Conservation (phyloP, 2,797 vertebrate genomes). For the Acestrorhynchus altus region DNA sequence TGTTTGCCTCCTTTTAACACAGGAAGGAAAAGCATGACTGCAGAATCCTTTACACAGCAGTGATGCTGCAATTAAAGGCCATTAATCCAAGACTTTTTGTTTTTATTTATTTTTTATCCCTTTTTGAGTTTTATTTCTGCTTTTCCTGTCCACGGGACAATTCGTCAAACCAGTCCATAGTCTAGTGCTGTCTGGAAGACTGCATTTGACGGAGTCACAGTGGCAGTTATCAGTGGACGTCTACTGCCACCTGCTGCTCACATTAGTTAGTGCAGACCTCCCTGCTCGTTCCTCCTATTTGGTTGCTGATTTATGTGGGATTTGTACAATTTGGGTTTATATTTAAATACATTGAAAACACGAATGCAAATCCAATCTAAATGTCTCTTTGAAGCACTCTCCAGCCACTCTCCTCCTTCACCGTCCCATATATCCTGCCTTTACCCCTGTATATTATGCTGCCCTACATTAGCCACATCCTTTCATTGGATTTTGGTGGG, state of each 20-base stretch:
- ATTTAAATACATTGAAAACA: no score
- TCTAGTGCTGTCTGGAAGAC: not conserved
- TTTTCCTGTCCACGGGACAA: not conserved
- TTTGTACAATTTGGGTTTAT: no score
- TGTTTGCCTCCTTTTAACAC: slow-evolving; percentile 10
- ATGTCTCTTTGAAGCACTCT: not conserved
- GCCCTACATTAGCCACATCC: slow-evolving; percentile 25
- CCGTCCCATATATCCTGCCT: not conserved
- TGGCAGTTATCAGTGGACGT: slow-evolving; percentile 54
- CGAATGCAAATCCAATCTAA: slow-evolving; percentile 8
- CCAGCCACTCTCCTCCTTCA: not conserved
- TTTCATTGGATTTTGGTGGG: slow-evolving; percentile 26
- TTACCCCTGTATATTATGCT: not conserved
- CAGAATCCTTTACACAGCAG: not conserved
- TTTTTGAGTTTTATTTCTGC: not conserved
- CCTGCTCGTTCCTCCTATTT: not conserved
- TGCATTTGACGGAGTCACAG: not conserved
- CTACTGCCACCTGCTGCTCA: slow-evolving; percentile 74
- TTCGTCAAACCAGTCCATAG: not conserved
- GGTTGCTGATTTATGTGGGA: not conserved
- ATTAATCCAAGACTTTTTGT: not conserved
- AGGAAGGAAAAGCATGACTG: not conserved
- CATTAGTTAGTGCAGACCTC: slow-evolving; percentile 10
- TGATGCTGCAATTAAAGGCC: not conserved
- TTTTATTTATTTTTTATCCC: not conserved